Evolutionary conservation across 2,113 vertebrate species (phyloP).

Genomic region (Tetrax tetrax): DNA sequence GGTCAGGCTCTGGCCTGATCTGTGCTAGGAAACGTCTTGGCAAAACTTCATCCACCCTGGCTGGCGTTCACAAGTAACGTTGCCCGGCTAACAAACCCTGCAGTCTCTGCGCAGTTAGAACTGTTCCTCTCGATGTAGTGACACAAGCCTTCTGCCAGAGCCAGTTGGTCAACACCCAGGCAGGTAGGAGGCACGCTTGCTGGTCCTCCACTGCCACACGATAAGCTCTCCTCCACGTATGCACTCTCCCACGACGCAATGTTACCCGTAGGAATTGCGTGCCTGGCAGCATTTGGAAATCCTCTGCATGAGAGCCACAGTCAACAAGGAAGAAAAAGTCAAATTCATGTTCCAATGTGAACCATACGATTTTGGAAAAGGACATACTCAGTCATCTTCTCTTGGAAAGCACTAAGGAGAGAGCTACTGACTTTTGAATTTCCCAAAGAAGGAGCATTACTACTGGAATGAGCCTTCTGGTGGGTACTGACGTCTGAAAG

Average conservation of each 20-base stretch:
- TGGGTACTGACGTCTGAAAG: neutral
- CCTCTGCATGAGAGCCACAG: neutral
- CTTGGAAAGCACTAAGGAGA: neutral
- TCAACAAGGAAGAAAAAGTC: neutral
- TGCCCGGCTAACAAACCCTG: neutral
- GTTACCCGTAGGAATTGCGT: neutral
- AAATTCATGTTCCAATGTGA: neutral
- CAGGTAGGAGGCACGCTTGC: too few species aligned
- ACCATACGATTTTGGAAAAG: neutral
- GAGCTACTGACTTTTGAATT: neutral
- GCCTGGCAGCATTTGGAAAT: neutral
- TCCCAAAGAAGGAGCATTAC: neutral
- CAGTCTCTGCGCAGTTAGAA: neutral
- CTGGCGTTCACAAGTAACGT: fast-evolving
- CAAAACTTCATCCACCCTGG: neutral
- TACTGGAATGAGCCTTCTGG: neutral
- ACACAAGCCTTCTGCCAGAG: neutral
- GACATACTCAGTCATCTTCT: neutral
- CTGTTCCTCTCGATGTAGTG: neutral
- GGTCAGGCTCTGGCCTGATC: neutral
- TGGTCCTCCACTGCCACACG: neutral
- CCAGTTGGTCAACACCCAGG: fast-evolving
- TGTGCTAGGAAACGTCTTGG: fast-evolving
- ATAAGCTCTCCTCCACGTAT: fast-evolving
- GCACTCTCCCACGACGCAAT: fast-evolving